phyloP scores from a whole-genome alignment of 2,888 invertebrate species.

The Ryuthela nishihirai region DNA sequence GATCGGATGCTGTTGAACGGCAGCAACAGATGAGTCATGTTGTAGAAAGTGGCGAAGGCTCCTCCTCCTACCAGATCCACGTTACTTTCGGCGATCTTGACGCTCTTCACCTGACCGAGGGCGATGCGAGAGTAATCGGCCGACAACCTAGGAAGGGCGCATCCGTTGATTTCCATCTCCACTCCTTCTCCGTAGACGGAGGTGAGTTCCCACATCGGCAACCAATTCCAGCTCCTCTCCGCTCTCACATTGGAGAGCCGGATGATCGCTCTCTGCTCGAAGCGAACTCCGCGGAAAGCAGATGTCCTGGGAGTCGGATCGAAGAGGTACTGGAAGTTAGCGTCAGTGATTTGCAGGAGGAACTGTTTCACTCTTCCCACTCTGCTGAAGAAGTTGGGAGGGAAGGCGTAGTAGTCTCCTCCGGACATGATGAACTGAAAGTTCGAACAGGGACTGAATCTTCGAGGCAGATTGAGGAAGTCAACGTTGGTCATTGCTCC shows the following conservation, averaged over 20 bases:
- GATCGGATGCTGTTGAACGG: slow-evolving; percentile 7
- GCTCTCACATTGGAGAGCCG: slow-evolving; percentile 2
- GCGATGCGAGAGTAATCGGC: slow-evolving; percentile 12
- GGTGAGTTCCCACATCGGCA: slow-evolving; percentile 25
- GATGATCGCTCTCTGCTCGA: slow-evolving; percentile 1
- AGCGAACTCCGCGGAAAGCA: slow-evolving; percentile 11
- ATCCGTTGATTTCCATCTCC: slow-evolving; percentile 2
- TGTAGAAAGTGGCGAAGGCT: slow-evolving; percentile 10
- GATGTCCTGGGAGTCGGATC: slow-evolving; percentile 19
- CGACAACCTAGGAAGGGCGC: slow-evolving; percentile 7
- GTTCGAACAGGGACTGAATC: slow-evolving; percentile 8
- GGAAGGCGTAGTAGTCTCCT: slow-evolving; percentile 10
- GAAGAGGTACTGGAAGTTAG: slow-evolving; percentile 20
- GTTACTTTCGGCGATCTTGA: slow-evolving; percentile 3
- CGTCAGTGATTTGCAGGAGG: slow-evolving; percentile 6
- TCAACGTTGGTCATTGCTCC: slow-evolving; percentile 10
- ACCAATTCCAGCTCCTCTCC: background rate
- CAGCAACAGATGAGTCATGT: slow-evolving; percentile 6
- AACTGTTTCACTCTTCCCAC: slow-evolving; percentile 4
- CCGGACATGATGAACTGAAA: slow-evolving; percentile 9
- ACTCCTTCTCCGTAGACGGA: background rate
- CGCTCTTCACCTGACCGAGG: background rate
- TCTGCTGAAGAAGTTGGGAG: slow-evolving; percentile 11
- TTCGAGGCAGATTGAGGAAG: slow-evolving; percentile 11
- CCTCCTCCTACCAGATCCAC: slow-evolving; percentile 21